Conservation (phyloP, 1,140 invertebrate species). For the Gerris buenoi region DNA sequence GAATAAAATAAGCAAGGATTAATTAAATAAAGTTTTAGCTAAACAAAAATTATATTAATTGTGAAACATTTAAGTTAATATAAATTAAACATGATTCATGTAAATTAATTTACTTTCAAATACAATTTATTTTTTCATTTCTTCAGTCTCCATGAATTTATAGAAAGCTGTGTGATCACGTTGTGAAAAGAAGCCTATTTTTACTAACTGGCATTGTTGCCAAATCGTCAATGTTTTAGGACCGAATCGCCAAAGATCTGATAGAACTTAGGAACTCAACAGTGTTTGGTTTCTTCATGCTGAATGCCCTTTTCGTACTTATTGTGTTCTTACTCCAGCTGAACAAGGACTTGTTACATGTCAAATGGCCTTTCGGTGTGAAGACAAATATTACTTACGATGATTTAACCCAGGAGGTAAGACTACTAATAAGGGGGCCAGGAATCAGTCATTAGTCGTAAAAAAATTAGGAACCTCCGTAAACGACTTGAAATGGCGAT, state of each 20-base stretch:
- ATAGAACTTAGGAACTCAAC: conserved; percentile 84
- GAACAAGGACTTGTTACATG: conserved; percentile 84
- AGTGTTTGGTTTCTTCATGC: conserved; percentile 93
- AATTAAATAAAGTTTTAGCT: too few relatives aligned
- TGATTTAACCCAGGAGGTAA: conserved; percentile 76
- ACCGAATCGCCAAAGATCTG: conserved; percentile 72
- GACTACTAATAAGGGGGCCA: conserved; percentile 6
- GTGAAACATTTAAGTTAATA: too few relatives aligned
- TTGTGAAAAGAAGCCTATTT: too few relatives aligned
- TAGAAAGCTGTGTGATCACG: too few relatives aligned
- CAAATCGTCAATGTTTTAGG: conserved; percentile 42
- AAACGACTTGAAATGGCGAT: conserved; percentile 1
- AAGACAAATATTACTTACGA: conserved; percentile 86
- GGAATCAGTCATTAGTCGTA: too few relatives aligned
- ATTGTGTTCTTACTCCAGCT: conserved; percentile 94
- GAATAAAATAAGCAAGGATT: too few relatives aligned
- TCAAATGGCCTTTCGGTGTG: conserved; percentile 85
- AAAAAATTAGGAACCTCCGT: background rate
- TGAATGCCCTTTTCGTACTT: conserved; percentile 93
- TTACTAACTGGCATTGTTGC: too few relatives aligned
- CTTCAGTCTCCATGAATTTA: too few relatives aligned
- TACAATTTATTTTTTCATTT: too few relatives aligned
- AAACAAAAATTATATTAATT: too few relatives aligned
- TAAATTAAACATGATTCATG: too few relatives aligned
- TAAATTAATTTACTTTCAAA: too few relatives aligned